Percentiles rank a stretch among this genome's conserved stretches.
phyloP scores from a whole-genome alignment of 1,140 invertebrate genomes.

The Dinothrombium tinctorium region DNA sequence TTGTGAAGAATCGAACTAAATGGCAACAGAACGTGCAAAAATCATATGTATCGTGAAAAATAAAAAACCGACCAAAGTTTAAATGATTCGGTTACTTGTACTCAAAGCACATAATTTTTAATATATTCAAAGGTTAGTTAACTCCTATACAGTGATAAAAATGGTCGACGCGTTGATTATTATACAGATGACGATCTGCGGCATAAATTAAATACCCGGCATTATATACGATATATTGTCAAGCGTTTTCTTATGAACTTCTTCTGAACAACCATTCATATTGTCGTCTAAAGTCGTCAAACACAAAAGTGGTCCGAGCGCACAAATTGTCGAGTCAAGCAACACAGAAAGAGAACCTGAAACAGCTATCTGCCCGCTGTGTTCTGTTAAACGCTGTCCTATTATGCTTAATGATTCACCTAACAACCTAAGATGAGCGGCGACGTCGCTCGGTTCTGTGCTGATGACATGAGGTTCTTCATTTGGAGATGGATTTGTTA shows the following conservation, averaged over 20 bases:
- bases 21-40: too few relatives aligned
- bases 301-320: constrained; percentile 63
- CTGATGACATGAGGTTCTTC: not conserved
- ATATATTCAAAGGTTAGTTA: too few relatives aligned
- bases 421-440: constrained; percentile 69
- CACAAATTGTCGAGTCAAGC: constrained; percentile 76
- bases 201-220: constrained; percentile 72
- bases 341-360: constrained; percentile 82
- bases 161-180: too few relatives aligned
- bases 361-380: constrained; percentile 78
- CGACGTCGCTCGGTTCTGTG: constrained; percentile 48
- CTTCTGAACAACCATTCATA: constrained; percentile 38
- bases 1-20: too few relatives aligned
- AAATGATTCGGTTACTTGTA: too few relatives aligned
- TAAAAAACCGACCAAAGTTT: too few relatives aligned
- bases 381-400: constrained; percentile 68
- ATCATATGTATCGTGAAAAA: too few relatives aligned
- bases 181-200: too few relatives aligned
- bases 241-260: constrained; percentile 45
- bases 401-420: constrained; percentile 82
- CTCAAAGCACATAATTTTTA: too few relatives aligned
- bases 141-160: too few relatives aligned
- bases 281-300: constrained; percentile 60
- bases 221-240: constrained; percentile 92
- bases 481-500: not conserved